Evolutionary conservation across 2,113 vertebrate species (phyloP), one percentile per base, ranked within the genome.

Genomic region (Psittacus erithacus): DNA sequence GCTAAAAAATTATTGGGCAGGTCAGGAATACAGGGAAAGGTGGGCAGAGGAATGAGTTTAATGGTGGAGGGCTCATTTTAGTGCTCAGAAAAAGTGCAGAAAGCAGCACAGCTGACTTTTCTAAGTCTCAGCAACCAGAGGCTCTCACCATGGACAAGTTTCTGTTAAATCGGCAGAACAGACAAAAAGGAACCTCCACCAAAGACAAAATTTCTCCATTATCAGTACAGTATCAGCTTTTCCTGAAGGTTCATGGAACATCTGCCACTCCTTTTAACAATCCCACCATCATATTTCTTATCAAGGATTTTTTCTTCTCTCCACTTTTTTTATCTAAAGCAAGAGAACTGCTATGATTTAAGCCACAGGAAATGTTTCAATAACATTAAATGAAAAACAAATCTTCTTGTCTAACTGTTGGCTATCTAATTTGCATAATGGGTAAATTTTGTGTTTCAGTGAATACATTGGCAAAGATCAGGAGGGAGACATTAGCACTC

Each of bases 1-100:
- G 62, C 47, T 91, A 55, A 89, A 85, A 95, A 75, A 84, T 52
- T 96, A 65, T 89, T 84, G 95, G 47, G 43, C 55, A 68, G 77
- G 84, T 91, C 81, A 84, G 57, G 41, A 84, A 89, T 57, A 76
- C 39, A 75, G 35, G 57, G 65, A 62, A 79, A 79, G 35, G 49
- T 82, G 62, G 62, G 20, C 18, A 91, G 29, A 79, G 11, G 50
- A 83, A 77, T 60, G 62, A 39, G 38, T 67, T 67, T 82, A 85
- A 39, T 74, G 46, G 62, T 39, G 57, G 23, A 55, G 20, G 67
- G 33, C 20, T 92, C 33, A 17, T 50, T 87, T 82, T 44, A 82
- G 27, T 11, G 35, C 69, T 82, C 24, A 63, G 59, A 91, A 91
- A 67, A 23, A 49, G n/a, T n/a, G 64, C 41, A 86, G 87, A 76